These are phyloP conservation scores for Aphelocoma coerulescens DNA, from an alignment of 2,113 vertebrate species.

Conservation along the genomic window DNA sequence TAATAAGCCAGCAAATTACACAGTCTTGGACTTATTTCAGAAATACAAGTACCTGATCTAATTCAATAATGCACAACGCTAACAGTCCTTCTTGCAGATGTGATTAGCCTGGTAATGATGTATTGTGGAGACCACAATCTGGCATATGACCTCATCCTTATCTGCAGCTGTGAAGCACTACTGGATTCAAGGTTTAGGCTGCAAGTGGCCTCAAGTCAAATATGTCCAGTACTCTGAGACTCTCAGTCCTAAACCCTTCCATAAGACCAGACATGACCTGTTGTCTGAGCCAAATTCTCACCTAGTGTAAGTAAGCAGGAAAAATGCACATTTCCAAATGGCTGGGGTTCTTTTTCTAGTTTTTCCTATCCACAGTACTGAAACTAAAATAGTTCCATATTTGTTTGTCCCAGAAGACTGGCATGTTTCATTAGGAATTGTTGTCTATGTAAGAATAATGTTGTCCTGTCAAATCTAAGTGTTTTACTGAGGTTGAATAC, in stretches of 20 bases:
- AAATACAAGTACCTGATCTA: conserved; percentile 56
- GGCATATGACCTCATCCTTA: conserved; percentile 51
- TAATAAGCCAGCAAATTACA: conserved; percentile 45
- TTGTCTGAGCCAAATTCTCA: conserved; percentile 37
- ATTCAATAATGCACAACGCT: conserved; percentile 53
- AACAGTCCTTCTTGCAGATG: conserved; percentile 48
- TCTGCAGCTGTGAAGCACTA: conserved; percentile 57
- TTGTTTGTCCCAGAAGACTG: neutral
- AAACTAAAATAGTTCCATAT: neutral
- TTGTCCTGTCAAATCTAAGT: neutral
- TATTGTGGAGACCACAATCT: conserved; percentile 29
- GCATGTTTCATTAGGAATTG: neutral
- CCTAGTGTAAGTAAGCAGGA: neutral
- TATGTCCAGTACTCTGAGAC: neutral
- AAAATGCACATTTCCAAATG: neutral
- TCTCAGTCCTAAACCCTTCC: neutral
- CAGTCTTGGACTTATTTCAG: conserved; percentile 44
- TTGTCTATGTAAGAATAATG: neutral
- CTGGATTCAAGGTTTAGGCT: neutral
- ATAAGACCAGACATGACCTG: neutral
- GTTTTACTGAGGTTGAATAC: neutral
- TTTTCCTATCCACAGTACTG: neutral
- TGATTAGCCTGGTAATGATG: conserved; percentile 44
- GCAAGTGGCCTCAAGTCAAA: conserved; percentile 30
- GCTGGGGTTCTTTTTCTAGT: neutral